Evolutionary conservation across 2,113 vertebrate species (phyloP).

Genomic region (Pimephales promelas): DNA sequence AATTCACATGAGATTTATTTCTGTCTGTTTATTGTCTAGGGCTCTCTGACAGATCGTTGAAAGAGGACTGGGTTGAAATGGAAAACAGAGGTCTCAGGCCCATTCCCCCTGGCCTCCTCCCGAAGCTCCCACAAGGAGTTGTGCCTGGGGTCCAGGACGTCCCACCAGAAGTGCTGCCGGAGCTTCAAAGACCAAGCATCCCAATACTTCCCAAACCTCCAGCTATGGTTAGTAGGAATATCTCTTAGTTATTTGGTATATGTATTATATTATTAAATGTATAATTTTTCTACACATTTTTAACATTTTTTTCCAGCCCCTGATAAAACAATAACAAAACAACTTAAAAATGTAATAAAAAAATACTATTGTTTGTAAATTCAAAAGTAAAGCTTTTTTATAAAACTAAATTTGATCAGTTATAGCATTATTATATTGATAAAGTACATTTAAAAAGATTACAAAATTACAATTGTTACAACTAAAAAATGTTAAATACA

Average conservation of each 20-base stretch:
- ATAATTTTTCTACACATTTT: neutral
- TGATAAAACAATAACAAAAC: neutral
- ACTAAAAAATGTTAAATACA: no score
- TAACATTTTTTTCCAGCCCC: neutral
- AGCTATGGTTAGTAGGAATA: slow-evolving; percentile 64
- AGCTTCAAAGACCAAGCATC: slow-evolving; percentile 59
- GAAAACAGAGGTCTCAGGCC: slow-evolving; percentile 72
- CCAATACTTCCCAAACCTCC: slow-evolving; percentile 64
- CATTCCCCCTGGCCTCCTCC: slow-evolving; percentile 74
- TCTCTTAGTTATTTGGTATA: neutral
- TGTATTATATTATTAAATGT: neutral
- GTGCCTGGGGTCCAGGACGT: slow-evolving; percentile 22
- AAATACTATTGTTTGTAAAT: neutral
- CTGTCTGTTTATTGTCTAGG: slow-evolving; percentile 63
- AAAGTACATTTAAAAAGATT: neutral
- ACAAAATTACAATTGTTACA: neutral
- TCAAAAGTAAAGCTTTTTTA: neutral
- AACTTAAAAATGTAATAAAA: neutral
- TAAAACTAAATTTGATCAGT: no score
- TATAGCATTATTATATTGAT: neutral
- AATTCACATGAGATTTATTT: neutral
- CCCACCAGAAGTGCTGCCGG: slow-evolving; percentile 43
- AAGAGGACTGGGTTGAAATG: slow-evolving; percentile 70
- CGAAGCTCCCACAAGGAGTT: slow-evolving; percentile 55
- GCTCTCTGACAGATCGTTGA: slow-evolving; percentile 54